Conservation (phyloP, 92 coral and sea anemone species). For the Chrysogorgia sp. region DNA sequence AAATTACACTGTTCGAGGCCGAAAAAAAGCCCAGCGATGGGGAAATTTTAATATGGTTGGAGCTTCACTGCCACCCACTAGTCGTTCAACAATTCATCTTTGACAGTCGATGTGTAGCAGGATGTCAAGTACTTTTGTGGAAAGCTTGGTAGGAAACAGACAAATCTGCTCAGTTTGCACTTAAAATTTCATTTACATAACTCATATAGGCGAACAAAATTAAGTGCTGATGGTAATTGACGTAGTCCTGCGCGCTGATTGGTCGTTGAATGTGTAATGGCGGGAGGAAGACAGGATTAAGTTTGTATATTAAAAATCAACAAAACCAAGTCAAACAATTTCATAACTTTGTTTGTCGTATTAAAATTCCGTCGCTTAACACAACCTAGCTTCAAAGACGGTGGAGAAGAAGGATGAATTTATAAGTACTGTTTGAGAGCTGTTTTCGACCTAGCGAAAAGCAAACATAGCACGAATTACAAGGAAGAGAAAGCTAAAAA, state of each 20-base stretch:
- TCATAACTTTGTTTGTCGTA: neutral
- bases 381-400: neutral
- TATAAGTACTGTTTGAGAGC: neutral
- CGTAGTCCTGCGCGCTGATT: slow-evolving; percentile 7
- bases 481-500: slow-evolving; percentile 7
- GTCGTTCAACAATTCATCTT: neutral
- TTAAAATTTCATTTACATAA: slow-evolving; percentile 31
- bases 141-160: slow-evolving; percentile 38
- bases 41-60: no score
- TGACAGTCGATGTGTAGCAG: slow-evolving; percentile 9
- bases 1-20: no score
- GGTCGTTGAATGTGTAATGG: slow-evolving; percentile 37
- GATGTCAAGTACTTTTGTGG: slow-evolving; percentile 15
- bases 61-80: no score
- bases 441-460: neutral
- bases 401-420: neutral
- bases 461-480: neutral
- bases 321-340: slow-evolving; percentile 1
- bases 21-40: no score
- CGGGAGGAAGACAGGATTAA: slow-evolving; percentile 40
- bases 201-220: slow-evolving; percentile 6
- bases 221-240: slow-evolving; percentile 31
- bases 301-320: neutral
- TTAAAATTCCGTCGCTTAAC: slow-evolving; percentile 7
- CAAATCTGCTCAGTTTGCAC: slow-evolving; percentile 32